Evolutionary conservation across 2,113 vertebrate species (phyloP), one percentile per base, ranked within the genome.

Genomic region (Caloenas nicobarica): DNA sequence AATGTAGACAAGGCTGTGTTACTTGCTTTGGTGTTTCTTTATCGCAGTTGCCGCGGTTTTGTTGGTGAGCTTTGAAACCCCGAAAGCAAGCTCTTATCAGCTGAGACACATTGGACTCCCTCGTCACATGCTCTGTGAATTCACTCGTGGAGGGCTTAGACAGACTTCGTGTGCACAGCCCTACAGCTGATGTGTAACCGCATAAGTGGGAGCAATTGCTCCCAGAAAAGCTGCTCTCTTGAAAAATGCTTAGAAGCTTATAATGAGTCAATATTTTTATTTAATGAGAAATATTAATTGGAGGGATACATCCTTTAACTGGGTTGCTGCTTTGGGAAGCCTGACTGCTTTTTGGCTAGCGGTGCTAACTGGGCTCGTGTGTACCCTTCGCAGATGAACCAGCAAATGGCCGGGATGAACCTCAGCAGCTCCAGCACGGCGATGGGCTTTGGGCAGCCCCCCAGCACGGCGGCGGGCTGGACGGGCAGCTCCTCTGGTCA

Each of bases 321-420:
- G 51, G 22, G 36, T 46, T 34, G 48, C 50, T 89, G 10, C 40
- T 17, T 40, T 54, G 16, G 74, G 53, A 68, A n/a, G 42, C 8
- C 7, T 4, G 44, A 9, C 13, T 44, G 29, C 38, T 23, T 51
- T 65, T 19, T 11, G 21, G 56, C 54, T 46, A 24, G 12, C 69
- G 12, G 31, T 24, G 62, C 74, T 97, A 89, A 97, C 68, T 11
- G 9, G 61, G 72, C 58, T 60, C 0, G 1, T 92, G 16, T 95
- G 13, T 98, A 23, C 91, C 78, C 91, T 96, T 89, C 88, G 34
- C 98, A 99, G 99, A 98, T 99, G 98, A 99, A 98, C 96, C 99
- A 99, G 97, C 99, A 99, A 92, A 99, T 99, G 99, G 98, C 99
- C 26, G 98, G 98, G 65, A 98, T 99, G 98, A 98, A 97, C 23